Percentiles rank a stretch among this genome's conserved stretches.
These are phyloP conservation scores for Alexandromys fortis DNA, from an alignment of 2,113 vertebrate genomes.

Conservation along the genomic window DNA sequence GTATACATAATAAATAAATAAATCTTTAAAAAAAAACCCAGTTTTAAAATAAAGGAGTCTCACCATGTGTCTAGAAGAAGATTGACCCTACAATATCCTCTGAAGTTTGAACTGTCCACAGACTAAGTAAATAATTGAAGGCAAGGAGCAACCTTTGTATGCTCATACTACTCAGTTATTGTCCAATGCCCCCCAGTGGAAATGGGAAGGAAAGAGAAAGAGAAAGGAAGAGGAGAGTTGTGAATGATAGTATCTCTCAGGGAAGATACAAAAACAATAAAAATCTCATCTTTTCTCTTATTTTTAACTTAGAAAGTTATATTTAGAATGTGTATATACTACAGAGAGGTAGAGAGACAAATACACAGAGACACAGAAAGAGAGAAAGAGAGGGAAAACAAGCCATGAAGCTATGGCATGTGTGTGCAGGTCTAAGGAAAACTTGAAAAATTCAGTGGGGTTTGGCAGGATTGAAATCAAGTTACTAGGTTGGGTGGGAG, in stretches of 20 bases:
- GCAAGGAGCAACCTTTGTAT: not conserved
- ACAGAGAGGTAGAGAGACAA: not conserved
- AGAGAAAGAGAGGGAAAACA: no score
- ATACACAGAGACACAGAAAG: no score
- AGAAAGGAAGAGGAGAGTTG: not conserved
- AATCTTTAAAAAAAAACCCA: no score
- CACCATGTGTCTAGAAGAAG: not conserved
- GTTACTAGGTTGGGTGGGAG: no score
- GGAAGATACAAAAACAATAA: not conserved
- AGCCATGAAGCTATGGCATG: not conserved
- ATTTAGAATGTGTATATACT: not conserved
- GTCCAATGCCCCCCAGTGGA: not conserved
- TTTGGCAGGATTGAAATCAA: not conserved
- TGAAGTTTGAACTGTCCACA: not conserved
- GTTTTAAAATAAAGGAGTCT: not conserved
- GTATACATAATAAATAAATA: no score
- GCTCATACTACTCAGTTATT: not conserved
- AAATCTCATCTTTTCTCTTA: not conserved
- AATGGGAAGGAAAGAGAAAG: not conserved
- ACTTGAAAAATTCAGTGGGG: not conserved
- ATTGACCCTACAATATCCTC: not conserved
- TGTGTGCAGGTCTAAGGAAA: not conserved
- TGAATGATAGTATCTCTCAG: not conserved
- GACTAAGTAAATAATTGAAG: not conserved
- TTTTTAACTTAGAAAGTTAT: not conserved